Percentiles rank a stretch among this genome's conserved stretches.
These are phyloP conservation scores for Tapera naevia DNA, from an alignment of 2,797 vertebrate genomes.

Conservation along the genomic window DNA sequence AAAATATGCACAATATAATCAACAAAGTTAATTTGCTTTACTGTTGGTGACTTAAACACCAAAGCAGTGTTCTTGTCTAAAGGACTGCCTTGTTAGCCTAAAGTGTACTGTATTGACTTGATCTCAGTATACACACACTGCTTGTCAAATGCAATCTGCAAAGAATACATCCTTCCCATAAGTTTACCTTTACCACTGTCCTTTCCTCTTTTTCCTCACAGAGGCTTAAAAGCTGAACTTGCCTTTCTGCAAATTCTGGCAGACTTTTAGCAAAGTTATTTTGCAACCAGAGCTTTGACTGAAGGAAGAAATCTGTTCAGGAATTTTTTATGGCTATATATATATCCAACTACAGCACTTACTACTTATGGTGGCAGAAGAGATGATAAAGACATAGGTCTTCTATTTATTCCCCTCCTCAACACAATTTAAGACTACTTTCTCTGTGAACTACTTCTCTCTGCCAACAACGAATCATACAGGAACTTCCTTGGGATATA, in stretches of 20 bases:
- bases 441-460: background rate
- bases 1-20: background rate
- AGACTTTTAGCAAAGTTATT: background rate
- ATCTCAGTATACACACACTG: background rate
- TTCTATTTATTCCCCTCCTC: background rate
- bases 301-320: background rate
- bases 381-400: background rate
- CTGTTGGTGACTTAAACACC: background rate
- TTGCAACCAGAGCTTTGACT: background rate
- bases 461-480: background rate
- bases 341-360: background rate
- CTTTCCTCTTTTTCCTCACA: background rate
- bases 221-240: background rate
- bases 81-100: background rate
- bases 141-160: background rate
- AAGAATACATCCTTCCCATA: background rate
- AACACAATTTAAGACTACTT: background rate
- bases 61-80: background rate
- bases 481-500: background rate
- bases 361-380: background rate
- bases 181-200: background rate
- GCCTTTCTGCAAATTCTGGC: background rate
- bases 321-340: background rate
- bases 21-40: background rate
- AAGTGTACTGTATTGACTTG: background rate